Evolutionary conservation across 2,797 vertebrate species (phyloP).

Genomic region (Sphenopsis melanotis): DNA sequence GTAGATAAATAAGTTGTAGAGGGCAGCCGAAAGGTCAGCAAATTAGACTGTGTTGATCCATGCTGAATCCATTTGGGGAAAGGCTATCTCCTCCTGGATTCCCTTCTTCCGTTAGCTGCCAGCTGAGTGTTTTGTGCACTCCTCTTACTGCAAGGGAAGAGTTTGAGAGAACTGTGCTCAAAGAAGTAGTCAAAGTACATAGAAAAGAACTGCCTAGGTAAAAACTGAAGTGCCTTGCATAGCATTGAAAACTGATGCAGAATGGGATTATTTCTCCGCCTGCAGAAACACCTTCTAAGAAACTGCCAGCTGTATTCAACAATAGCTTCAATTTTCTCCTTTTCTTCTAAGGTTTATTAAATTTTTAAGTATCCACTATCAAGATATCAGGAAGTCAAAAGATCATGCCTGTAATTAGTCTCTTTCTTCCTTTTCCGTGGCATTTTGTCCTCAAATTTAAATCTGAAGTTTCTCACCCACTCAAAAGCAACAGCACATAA

Average conservation of each 20-base stretch:
- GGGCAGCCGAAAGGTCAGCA: background rate
- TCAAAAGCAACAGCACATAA: background rate
- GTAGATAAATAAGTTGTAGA: background rate
- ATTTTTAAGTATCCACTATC: background rate
- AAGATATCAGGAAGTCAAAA: background rate
- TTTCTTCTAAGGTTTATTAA: background rate
- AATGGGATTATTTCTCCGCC: background rate
- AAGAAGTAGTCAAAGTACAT: background rate
- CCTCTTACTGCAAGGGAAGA: background rate
- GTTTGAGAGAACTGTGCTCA: background rate
- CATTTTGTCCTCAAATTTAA: background rate
- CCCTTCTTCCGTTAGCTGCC: background rate
- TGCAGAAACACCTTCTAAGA: background rate
- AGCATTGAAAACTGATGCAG: background rate
- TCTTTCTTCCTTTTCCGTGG: background rate
- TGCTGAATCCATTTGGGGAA: background rate
- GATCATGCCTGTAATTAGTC: background rate
- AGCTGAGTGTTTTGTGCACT: background rate
- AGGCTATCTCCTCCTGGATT: background rate
- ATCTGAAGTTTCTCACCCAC: background rate
- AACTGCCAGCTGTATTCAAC: background rate
- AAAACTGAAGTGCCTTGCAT: background rate
- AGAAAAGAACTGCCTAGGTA: background rate
- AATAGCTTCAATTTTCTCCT: background rate
- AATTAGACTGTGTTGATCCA: background rate